Conservation (phyloP, 2,113 vertebrate species). For the Gnathonemus echidnorhynchus region DNA sequence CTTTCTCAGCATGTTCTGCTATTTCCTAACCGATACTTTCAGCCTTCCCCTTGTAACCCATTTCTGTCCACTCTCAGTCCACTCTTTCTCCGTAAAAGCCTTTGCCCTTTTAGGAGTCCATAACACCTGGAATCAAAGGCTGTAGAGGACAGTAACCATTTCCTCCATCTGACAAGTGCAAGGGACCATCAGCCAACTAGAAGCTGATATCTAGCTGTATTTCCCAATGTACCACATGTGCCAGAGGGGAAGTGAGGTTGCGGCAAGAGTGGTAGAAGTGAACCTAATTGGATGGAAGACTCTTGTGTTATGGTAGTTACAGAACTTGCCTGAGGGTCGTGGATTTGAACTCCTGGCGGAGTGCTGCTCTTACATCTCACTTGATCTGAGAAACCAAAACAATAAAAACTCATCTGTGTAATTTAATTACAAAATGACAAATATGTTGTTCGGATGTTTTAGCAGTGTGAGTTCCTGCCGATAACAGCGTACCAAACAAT, state of each 20-base stretch:
- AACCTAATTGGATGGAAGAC: neutral
- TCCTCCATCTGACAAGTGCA: neutral
- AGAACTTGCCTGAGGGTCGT: neutral
- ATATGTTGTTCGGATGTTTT: neutral
- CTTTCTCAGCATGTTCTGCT: neutral
- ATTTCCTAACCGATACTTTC: neutral
- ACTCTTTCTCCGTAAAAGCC: neutral
- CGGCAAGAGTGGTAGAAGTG: neutral
- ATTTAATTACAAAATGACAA: neutral
- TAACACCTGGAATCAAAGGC: neutral
- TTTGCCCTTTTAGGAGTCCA: neutral
- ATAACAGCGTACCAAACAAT: neutral
- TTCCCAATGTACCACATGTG: neutral
- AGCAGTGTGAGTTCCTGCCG: neutral
- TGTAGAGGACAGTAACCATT: neutral
- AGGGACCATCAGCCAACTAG: neutral
- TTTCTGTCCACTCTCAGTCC: neutral
- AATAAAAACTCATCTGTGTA: neutral
- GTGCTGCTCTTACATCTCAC: neutral
- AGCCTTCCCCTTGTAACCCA: neutral
- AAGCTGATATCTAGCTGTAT: neutral
- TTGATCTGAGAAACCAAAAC: neutral
- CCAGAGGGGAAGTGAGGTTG: neutral
- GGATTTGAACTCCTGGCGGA: neutral
- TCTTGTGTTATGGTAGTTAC: neutral